Conservation (phyloP, 2,888 invertebrate species). For the Noctua janthina region DNA sequence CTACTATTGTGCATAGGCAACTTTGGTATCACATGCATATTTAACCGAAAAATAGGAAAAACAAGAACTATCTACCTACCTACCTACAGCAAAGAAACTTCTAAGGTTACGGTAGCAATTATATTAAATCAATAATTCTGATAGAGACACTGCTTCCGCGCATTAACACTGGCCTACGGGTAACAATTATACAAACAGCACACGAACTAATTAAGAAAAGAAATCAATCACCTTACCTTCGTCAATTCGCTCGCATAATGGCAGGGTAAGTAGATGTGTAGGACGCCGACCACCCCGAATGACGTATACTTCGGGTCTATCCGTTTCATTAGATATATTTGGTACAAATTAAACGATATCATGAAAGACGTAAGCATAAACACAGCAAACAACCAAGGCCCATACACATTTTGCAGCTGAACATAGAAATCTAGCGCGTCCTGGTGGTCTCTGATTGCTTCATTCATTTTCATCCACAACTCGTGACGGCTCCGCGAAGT, state of each 20-base stretch:
- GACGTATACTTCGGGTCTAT: conserved; percentile 78
- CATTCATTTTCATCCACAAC: conserved; percentile 71
- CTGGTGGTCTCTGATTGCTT: conserved; percentile 79
- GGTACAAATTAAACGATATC: conserved; percentile 81
- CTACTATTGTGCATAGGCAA: no score
- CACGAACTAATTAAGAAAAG: conserved; percentile 40
- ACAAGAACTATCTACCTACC: neutral
- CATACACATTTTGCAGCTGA: conserved; percentile 77
- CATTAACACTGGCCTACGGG: conserved; percentile 41
- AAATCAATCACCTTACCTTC: conserved; percentile 73
- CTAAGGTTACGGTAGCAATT: conserved; percentile 14
- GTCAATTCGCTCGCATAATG: conserved; percentile 77
- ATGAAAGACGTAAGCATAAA: conserved; percentile 77
- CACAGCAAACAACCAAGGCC: conserved; percentile 79
- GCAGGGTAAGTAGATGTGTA: conserved; percentile 81
- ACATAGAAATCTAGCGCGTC: conserved; percentile 75
- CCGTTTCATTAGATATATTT: conserved; percentile 73
- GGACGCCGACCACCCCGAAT: conserved; percentile 70
- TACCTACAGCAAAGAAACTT: neutral
- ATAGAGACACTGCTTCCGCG: conserved; percentile 27
- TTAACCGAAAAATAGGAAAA: neutral
- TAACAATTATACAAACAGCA: conserved; percentile 27
- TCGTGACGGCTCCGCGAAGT: conserved; percentile 68
- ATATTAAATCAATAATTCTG: conserved; percentile 21
- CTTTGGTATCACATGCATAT: no score